Conservation (phyloP, 2,113 vertebrate genomes). For the Rhea pennata region DNA sequence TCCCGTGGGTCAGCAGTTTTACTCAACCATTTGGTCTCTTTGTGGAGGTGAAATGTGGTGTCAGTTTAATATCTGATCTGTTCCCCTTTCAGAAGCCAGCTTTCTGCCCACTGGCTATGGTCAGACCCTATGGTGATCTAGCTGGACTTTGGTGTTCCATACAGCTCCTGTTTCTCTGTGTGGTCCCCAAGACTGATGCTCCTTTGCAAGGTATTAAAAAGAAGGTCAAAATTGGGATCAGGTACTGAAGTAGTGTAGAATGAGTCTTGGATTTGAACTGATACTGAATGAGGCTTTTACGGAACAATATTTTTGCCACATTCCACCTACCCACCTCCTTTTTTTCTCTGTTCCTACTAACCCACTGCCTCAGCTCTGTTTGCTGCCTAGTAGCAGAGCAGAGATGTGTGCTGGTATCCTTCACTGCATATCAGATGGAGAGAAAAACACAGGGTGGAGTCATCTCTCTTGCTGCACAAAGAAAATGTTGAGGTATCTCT, state of each 20-base stretch:
- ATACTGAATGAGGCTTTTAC: not conserved
- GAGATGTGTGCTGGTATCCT: constrained; percentile 9
- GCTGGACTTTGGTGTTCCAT: not conserved
- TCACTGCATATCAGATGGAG: constrained; percentile 41
- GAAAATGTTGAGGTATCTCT: constrained; percentile 39
- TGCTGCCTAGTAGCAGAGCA: not conserved
- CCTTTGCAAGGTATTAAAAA: accelerated
- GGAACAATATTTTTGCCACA: not conserved
- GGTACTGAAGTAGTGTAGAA: not conserved
- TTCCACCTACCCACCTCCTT: constrained; percentile 22
- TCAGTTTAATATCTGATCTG: not conserved
- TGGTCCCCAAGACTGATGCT: not conserved
- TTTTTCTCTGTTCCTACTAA: constrained; percentile 32
- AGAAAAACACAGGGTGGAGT: constrained; percentile 69
- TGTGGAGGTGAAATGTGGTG: not conserved
- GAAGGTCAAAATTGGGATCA: not conserved
- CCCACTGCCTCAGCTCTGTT: not conserved
- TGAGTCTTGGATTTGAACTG: not conserved
- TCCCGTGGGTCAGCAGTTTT: constrained; percentile 53
- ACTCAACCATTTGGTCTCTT: not conserved
- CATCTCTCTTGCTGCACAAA: constrained; percentile 46
- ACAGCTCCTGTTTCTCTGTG: not conserved
- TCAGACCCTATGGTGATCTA: not conserved
- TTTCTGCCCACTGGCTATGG: not conserved
- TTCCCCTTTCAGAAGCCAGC: not conserved